Base-by-base conservation (phyloP, 2,797 vertebrate species). In the Enoplosus armatus region DNA sequence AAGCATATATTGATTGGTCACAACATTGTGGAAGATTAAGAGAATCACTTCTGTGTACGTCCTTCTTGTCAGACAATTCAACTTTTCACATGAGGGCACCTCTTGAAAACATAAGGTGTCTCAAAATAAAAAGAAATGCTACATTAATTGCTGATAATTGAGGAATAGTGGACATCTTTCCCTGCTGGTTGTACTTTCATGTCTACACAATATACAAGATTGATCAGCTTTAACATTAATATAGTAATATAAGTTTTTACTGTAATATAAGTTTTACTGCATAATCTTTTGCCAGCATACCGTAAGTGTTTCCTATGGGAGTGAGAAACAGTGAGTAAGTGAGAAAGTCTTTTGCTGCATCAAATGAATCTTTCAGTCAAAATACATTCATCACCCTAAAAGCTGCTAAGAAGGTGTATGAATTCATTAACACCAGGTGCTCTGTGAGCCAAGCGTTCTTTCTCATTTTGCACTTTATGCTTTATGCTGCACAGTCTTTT, bases 351-450 rank as follows among this genome's bases (percentile, higher is more conserved):
- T 27, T 47, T 50, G 18, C 16, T 72, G 16, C 41, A 20, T 41
- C 29, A 3, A 24, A 61, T 61, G 0, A 1, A 45, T 54, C 5
- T 10, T 68, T 50, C 1, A 5, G 1, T 55, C 26, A 78, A 63
- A 74, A 48, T 54, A 29, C 31, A 55, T 64, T 54, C 0, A 24
- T 70, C 59, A 69, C 33, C 12, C 2, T 45, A 18, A 77, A 61
- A 77, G 31, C 55, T 48, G 76, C 62, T 47, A 67, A 71, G 20
- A 61, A 66, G 62, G 26, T 70, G 41, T 37, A 53, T 48, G 35
- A 47, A 58, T 69, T 7, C 31, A 72, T 78, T 78, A 72, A 51
- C 61, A 75, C 15, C 24, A 16, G 5, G 20, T 37, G 11, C 5
- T 56, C 14, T 54, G 37, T 24, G 15, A 41, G n/a, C 51, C 0